phyloP scores from a whole-genome alignment of 2,113 vertebrate species.

The Ranitomeya variabilis region DNA sequence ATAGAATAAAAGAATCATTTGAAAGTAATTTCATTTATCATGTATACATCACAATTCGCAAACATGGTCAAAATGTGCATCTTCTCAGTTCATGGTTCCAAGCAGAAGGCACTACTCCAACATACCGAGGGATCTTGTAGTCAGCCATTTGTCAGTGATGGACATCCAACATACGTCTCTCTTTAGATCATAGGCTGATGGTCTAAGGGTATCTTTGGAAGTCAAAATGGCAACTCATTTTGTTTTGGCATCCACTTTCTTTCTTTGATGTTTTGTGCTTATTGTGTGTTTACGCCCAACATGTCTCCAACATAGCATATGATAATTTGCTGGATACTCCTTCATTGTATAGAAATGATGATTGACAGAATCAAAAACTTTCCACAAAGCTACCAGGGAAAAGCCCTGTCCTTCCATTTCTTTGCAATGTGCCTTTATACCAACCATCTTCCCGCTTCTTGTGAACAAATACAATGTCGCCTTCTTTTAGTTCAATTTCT shows the following conservation, averaged over 20 bases:
- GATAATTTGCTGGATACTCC: background rate
- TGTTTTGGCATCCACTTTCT: conserved; percentile 63
- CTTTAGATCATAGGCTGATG: conserved; percentile 63
- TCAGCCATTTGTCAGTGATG: conserved; percentile 51
- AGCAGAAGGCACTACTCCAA: conserved; percentile 72
- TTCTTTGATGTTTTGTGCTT: conserved; percentile 66
- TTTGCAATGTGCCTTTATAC: conserved; percentile 97
- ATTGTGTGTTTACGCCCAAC: conserved; percentile 28
- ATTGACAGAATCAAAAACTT: conserved; percentile 81
- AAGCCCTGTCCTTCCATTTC: conserved; percentile 92
- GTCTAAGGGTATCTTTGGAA: conserved; percentile 67
- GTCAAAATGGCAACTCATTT: conserved; percentile 70
- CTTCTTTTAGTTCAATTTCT: conserved; percentile 95
- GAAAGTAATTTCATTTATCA: conserved; percentile 68
- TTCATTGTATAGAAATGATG: conserved; percentile 15
- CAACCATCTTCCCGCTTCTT: conserved; percentile 97
- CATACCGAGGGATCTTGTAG: conserved; percentile 62
- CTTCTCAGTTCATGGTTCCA: conserved; percentile 65
- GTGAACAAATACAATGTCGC: conserved; percentile 96
- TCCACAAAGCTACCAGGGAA: conserved; percentile 98
- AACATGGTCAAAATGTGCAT: conserved; percentile 62
- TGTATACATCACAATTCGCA: conserved; percentile 69
- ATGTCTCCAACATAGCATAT: background rate
- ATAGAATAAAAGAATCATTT: conserved; percentile 68
- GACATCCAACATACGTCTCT: conserved; percentile 53